These are phyloP conservation scores for Potamilus streckersoni DNA, from an alignment of 1,140 invertebrate species.

Conservation along the genomic window DNA sequence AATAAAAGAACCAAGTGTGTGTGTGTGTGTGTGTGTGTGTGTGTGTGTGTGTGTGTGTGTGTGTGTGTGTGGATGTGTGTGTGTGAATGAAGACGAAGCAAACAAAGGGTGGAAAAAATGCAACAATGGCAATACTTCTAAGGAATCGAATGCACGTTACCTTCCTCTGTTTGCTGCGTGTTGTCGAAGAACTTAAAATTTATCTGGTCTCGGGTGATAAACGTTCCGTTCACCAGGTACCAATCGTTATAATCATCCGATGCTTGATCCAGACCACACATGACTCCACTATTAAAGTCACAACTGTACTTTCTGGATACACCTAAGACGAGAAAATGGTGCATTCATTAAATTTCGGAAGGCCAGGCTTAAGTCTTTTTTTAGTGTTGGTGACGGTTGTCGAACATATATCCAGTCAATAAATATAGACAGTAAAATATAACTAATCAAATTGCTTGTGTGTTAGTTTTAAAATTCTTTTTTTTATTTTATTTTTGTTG, in stretches of 20 bases:
- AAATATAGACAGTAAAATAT: no score
- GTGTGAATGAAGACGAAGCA: not conserved
- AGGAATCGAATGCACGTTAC: not conserved
- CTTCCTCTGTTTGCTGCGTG: conserved; percentile 2
- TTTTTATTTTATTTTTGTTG: no score
- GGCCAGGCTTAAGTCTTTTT: no score
- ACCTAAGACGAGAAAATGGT: not conserved
- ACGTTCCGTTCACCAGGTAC: conserved; percentile 36
- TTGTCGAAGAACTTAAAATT: conserved; percentile 18
- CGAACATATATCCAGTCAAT: no score
- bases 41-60: not conserved
- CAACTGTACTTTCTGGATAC: conserved; percentile 27
- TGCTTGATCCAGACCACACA: conserved; percentile 43
- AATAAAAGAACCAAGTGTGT: not conserved
- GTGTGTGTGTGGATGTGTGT: not conserved
- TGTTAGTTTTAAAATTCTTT: no score
- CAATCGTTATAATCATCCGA: conserved; percentile 36
- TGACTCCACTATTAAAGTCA: conserved; percentile 43
- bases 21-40: not conserved
- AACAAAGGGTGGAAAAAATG: no score
- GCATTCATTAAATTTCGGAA: not conserved
- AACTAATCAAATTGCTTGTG: no score
- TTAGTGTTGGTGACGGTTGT: no score
- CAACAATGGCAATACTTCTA: no score
- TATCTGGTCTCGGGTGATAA: conserved; percentile 7